Base-by-base conservation (phyloP, 2,113 vertebrate species). In the Oostethus manadensis region DNA sequence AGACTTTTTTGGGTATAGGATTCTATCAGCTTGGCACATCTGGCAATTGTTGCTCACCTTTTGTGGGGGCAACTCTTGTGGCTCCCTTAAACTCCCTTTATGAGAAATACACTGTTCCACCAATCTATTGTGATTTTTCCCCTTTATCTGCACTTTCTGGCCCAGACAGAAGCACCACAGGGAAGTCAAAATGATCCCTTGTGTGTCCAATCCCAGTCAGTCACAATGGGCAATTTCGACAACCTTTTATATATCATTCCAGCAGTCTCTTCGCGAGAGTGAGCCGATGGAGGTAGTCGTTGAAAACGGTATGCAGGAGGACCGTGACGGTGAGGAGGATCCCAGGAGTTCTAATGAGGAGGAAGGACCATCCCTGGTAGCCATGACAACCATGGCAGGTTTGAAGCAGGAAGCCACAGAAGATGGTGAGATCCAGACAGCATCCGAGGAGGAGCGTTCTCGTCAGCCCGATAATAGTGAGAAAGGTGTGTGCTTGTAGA, bases 381-480 rank as follows among this genome's bases (percentile, higher is more conserved):
- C 72, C 70, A 84, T 77, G 81, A 76, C 77, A 70, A 80, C 74
- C 49, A 60, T 76, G 65, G 65, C 76, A 49, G 62, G 58, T 50
- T 65, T 65, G 43, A 35, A 42, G 56, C 65, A 69, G 54, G 73
- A 81, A 68, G 63, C 40, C 63, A 43, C 26, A 47, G 80, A 84
- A 71, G 83, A 78, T 58, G 47, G 47, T 22, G 65, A 63, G 61
- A 71, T 65, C 66, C 76, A 67, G 61, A 53, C 49, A 59, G 44
- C 67, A 66, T 58, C 67, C 43, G 47, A 70, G 70, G 56, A 67
- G 58, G 64, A 79, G 58, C 73, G 56, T 56, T 4, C 59, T 23
- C 54, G 60, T 44, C 72, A 61, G 18, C 54, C 48, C 40, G 48
- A 18, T 53, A 51, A 56, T 47, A 38, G 13, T 14, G 60, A 21